Evolutionary conservation across 2,113 vertebrate genomes (phyloP), one percentile per base, ranked within the genome.

Genomic region (Gymnogyps californianus): DNA sequence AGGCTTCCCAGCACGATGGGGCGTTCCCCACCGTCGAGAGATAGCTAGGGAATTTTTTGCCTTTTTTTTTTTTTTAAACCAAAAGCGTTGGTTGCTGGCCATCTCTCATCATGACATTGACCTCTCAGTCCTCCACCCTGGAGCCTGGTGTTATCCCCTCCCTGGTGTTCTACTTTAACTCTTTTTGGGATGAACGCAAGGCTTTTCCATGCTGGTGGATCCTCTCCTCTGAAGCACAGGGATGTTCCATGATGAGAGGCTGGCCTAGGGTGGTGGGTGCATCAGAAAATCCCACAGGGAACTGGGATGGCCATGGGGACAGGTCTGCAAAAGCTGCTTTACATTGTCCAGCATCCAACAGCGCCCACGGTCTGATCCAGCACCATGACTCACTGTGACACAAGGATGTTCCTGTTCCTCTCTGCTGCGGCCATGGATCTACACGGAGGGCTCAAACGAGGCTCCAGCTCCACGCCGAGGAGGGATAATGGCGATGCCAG

Each of bases 21-120:
- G 90, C 78, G 94, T 95, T 97, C 91, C 95, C 83, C 71, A 96
- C 32, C 8, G 0, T 40, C 11, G 3, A 51, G 75, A 69, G 87
- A 93, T 79, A 83, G 32, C 89, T 47, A 49, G 65, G 70, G 84
- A 91, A 87, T 91, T 93, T 83, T 81, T 2, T 36, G 64, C 38
- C 4, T 59, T 10, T 40, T 26, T 47, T 29, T 32, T 85, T 46
- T 38, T 36, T 52, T 52, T 14, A 49, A 86, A 62, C 64, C 21
- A 1, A 40, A 92, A 91, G 26, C 5, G 2, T 62, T 86, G 89
- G 84, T 85, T 65, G 66, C 51, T 52, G 70, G 87, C 94, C 87
- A 95, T 80, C 57, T 72, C 71, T 65, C 93, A 77, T 89, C 94
- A 90, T n/a, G 87, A 90, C 78, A 74, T 34, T 90, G 95, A 96